Conservation (phyloP, 2,888 invertebrate species). For the Archaeoteleia sp. region DNA sequence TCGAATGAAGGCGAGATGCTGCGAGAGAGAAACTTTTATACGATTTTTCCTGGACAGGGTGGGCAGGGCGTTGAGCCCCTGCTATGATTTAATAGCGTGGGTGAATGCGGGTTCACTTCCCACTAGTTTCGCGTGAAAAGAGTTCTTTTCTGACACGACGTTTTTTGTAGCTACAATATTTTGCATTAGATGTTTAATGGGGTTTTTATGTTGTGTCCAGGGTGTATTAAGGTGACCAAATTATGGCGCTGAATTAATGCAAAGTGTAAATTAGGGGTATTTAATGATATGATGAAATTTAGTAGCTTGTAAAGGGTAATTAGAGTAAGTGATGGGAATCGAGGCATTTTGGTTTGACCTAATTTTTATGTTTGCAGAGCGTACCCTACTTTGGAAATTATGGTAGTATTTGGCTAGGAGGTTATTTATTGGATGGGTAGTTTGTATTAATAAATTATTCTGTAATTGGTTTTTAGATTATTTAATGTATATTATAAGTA, state of each 20-base stretch:
- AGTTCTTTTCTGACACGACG: slow-evolving; percentile 13
- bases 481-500: no score
- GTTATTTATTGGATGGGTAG: no score
- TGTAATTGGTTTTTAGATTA: neutral
- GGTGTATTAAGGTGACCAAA: no score
- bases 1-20: slow-evolving; percentile 62
- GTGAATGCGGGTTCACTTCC: no score
- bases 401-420: slow-evolving; percentile 11
- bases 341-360: no score
- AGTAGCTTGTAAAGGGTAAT: no score
- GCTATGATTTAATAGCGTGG: slow-evolving; percentile 64
- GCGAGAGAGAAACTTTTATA: slow-evolving; percentile 67
- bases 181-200: slow-evolving; percentile 52
- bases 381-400: neutral
- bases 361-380: neutral
- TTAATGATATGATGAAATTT: no score
- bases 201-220: slow-evolving; percentile 41
- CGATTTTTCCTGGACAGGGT: slow-evolving; percentile 59
- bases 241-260: no score
- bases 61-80: slow-evolving; percentile 62
- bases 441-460: no score
- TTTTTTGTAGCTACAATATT: slow-evolving; percentile 39
- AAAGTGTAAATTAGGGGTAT: no score
- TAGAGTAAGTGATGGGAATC: no score
- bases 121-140: slow-evolving; percentile 7